Evolutionary conservation across 2,113 vertebrate species (phyloP), one percentile per base, ranked within the genome.

Genomic region (Proterorhinus semilunaris): DNA sequence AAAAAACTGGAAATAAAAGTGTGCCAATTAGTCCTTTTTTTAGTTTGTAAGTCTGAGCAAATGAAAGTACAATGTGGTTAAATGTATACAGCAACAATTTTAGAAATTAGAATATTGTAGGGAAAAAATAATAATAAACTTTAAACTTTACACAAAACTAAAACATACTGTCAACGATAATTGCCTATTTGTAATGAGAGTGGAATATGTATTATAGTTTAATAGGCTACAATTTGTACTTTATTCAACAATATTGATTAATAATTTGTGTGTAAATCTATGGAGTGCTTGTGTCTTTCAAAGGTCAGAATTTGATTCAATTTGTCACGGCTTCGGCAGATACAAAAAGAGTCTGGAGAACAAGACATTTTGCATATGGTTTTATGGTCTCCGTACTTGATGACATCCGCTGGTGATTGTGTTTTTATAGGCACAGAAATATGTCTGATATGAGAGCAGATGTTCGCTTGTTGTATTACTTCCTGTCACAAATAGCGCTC

Each of bases 391-490:
- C 27, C 3, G 27, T 36, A 36, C 27, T 6, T 55, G 53, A 42
- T 58, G 13, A 15, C 55, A 58, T 58, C 55, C 11, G 55, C 21
- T 58, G 6, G 10, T 13, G 45, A 27, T 21, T 17, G 11, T 6
- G n/a, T 71, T 15, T 36, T 9, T 49, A 15, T 36, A 12, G 15
- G 0, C 10, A 16, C 48, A 17, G 68, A 84, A 76, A 62, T 53
- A 8, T 0, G 0, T 0, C 0, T 7, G 0, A 7, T 2, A 17
- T 42, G 3, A 9, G 50, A 58, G 52, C 51, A 53, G 53, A 55
- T 55, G 53, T 55, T 27, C 53, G 11, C 17, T 55, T 55, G 2
- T 68, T 58, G 51, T 21, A 42, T 52, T 11, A 36, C 16, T 6
- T 5, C 10, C 13, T 52, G 27, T 2, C 13, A 62, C 16, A 61